Conservation (phyloP, 2,888 invertebrate genomes). For the Eurytoma adleriae region DNA sequence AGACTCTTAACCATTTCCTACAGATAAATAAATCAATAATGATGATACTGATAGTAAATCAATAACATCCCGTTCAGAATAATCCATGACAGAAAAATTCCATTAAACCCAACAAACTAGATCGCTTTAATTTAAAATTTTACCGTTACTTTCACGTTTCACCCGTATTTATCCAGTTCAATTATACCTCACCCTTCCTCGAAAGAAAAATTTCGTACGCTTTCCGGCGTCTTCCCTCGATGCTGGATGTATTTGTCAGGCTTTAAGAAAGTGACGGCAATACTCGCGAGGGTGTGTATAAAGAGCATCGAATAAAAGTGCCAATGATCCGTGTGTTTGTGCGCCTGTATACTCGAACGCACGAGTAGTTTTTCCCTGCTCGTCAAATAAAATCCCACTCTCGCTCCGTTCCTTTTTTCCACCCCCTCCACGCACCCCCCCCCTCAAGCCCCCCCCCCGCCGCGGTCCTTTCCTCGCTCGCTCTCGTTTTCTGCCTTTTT, state of each 20-base stretch:
- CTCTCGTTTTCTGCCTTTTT: constrained; percentile 1
- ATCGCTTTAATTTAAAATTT: too few species aligned
- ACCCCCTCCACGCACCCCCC: background rate
- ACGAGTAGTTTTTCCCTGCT: background rate
- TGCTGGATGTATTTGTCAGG: constrained; percentile 9
- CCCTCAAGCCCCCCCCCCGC: background rate
- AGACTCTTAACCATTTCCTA: too few species aligned
- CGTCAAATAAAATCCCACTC: constrained; percentile 15
- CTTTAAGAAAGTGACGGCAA: background rate
- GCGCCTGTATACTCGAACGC: background rate
- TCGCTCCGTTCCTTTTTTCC: constrained; percentile 44
- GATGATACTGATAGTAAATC: too few species aligned
- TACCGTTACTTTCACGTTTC: too few species aligned
- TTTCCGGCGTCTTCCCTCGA: background rate
- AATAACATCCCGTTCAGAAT: too few species aligned
- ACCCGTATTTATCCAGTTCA: too few species aligned
- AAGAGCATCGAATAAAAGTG: constrained; percentile 1
- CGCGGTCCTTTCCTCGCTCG: background rate
- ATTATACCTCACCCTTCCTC: too few species aligned
- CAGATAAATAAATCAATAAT: too few species aligned
- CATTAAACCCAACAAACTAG: too few species aligned
- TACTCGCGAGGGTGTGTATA: background rate
- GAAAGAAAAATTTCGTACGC: background rate
- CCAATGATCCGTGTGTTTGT: background rate
- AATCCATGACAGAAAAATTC: too few species aligned